Conservation (phyloP, 2,888 invertebrate species). For the Melolontha melolontha region DNA sequence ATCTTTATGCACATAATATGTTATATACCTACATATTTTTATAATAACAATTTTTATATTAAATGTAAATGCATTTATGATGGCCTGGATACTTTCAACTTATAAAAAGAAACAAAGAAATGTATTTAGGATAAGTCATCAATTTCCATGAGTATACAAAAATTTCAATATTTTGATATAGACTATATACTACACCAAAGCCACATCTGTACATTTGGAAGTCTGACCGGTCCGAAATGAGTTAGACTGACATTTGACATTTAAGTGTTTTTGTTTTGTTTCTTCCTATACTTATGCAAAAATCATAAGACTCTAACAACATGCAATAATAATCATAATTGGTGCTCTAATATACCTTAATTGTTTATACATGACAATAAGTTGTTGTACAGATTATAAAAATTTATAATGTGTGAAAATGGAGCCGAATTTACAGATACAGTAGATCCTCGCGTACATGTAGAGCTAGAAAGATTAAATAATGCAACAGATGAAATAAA, state of each 20-base stretch:
- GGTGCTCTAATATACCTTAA: constrained; percentile 10
- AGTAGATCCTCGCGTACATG: constrained; percentile 86
- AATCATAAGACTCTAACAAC: constrained; percentile 12
- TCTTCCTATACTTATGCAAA: background rate
- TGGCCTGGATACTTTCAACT: no score
- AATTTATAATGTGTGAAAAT: constrained; percentile 69
- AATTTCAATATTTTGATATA: no score
- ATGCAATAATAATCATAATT: constrained; percentile 32
- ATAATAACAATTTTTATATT: no score
- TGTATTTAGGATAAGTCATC: no score
- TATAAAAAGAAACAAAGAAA: no score
- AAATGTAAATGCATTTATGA: no score
- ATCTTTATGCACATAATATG: no score
- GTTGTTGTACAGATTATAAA: constrained; percentile 7
- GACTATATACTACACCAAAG: no score
- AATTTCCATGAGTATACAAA: no score
- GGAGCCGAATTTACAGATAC: constrained; percentile 74
- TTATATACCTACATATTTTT: no score
- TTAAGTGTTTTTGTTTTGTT: constrained; percentile 30
- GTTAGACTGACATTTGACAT: constrained; percentile 24
- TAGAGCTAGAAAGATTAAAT: constrained; percentile 90
- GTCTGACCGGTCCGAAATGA: no score
- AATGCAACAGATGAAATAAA: constrained; percentile 94
- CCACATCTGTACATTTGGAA: no score
- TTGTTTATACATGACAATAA: constrained; percentile 39